Evolutionary conservation across 2,113 vertebrate genomes (phyloP).

Genomic region (Anolis carolinensis): DNA sequence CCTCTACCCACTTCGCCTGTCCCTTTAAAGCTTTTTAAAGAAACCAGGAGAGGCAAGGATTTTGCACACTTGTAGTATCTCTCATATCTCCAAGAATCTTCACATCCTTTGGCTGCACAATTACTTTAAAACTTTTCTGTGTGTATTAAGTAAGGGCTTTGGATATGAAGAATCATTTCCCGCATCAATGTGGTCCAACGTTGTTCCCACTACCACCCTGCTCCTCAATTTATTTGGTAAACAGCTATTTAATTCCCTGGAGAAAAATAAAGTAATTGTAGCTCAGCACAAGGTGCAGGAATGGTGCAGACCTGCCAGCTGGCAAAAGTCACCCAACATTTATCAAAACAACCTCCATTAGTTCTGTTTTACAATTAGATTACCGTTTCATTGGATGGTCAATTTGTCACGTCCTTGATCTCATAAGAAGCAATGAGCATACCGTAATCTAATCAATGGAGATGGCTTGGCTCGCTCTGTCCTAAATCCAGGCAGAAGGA

Average conservation of each 20-base stretch:
- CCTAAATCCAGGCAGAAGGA: background rate
- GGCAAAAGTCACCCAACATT: background rate
- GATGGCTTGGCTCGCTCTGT: background rate
- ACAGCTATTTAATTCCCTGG: background rate
- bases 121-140: too few species aligned
- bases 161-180: too few species aligned
- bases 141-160: too few species aligned
- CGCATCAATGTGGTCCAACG: too few species aligned
- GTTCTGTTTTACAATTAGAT: background rate
- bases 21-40: too few species aligned
- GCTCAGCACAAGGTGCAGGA: background rate
- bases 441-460: background rate
- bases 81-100: too few species aligned
- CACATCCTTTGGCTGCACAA: too few species aligned
- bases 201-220: background rate
- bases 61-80: too few species aligned
- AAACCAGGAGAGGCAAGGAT: too few species aligned
- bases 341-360: background rate
- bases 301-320: background rate
- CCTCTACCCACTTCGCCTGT: too few species aligned
- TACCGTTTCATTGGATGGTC: background rate
- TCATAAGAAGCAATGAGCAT: background rate
- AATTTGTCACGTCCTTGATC: background rate
- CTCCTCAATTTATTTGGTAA: background rate
- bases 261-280: background rate